These are phyloP conservation scores for Prunella himalayana DNA, from an alignment of 2,113 vertebrate species.

Conservation along the genomic window DNA sequence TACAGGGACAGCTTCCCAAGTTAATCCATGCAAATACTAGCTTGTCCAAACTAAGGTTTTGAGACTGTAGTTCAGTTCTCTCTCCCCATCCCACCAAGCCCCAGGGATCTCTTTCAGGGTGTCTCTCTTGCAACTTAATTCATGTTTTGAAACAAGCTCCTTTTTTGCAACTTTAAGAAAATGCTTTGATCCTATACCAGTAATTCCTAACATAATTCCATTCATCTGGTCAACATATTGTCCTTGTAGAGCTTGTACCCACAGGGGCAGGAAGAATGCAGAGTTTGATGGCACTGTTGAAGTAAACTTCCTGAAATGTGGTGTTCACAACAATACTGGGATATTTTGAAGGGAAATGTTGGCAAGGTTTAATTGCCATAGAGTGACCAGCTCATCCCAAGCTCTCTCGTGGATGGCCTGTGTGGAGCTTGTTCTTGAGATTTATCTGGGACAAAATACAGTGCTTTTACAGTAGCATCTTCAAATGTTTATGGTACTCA, in stretches of 20 bases:
- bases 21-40: background rate
- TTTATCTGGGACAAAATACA: background rate
- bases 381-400: background rate
- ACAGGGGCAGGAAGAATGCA: background rate
- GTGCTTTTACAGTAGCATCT: background rate
- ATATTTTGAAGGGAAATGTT: background rate
- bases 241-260: background rate
- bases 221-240: background rate
- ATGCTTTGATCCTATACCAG: background rate
- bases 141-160: background rate
- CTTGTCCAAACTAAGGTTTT: background rate
- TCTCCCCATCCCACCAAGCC: background rate
- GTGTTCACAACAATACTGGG: background rate
- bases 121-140: background rate
- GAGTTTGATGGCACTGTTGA: background rate
- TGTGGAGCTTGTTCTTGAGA: background rate
- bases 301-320: background rate
- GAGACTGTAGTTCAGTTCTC: background rate
- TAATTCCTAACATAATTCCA: background rate
- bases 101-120: background rate
- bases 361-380: background rate
- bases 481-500: background rate
- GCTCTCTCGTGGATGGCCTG: background rate
- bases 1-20: background rate
- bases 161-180: background rate